phyloP scores from a whole-genome alignment of 2,888 invertebrate species.

The Cephus rjabovi region DNA sequence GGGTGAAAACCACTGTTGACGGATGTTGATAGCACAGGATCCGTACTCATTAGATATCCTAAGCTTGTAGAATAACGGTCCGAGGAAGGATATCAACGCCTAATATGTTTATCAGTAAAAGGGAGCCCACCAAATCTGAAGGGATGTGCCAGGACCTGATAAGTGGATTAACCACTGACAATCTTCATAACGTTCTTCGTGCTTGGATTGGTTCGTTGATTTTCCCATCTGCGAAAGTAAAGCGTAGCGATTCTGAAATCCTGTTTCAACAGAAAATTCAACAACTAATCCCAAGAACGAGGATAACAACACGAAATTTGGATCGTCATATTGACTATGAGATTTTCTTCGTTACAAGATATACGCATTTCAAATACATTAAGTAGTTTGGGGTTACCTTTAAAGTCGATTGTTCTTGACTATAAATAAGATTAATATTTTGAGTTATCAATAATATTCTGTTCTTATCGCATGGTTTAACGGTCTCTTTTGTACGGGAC shows the following conservation, averaged over 20 bases:
- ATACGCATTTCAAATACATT: background rate
- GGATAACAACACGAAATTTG: background rate
- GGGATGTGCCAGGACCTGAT: constrained; percentile 30
- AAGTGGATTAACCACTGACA: constrained; percentile 49
- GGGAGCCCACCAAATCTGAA: background rate
- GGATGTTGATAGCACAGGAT: constrained; percentile 7
- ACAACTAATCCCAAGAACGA: background rate
- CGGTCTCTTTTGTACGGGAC: no score
- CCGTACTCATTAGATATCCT: constrained; percentile 13
- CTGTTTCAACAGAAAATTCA: background rate
- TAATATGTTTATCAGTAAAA: constrained; percentile 33
- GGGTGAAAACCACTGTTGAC: constrained; percentile 4
- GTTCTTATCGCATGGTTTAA: no score
- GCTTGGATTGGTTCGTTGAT: constrained; percentile 19
- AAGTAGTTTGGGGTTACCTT: background rate
- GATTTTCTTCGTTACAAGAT: background rate
- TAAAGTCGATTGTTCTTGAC: background rate
- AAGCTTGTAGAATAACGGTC: constrained; percentile 27
- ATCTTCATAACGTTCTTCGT: constrained; percentile 33
- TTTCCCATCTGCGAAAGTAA: constrained; percentile 5
- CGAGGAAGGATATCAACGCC: constrained; percentile 32
- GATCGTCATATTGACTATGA: background rate
- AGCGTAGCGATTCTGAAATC: background rate
- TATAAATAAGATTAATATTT: background rate
- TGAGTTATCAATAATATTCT: no score